Base-by-base conservation (phyloP, 2,888 invertebrate genomes). In the Temnothorax rugatulus region DNA sequence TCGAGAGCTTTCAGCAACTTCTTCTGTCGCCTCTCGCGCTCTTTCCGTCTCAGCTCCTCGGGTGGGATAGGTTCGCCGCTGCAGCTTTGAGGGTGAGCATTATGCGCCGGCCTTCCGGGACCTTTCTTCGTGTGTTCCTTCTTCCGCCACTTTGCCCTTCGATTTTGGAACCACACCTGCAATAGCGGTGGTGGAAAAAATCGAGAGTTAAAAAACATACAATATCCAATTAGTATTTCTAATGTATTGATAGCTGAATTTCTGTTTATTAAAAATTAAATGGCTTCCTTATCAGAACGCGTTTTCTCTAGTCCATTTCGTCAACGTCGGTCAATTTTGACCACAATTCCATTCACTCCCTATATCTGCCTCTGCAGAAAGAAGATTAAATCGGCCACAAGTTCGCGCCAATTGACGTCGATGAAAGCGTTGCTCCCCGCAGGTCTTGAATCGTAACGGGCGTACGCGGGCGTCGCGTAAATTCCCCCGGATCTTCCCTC, bases 111-210 rank as follows among this genome's bases (percentile, higher is more conserved):
- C 95, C 99, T 97, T 0, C 99, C 99, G 0, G 99, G 99, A 25
- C 99, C 99, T 95, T 99, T 99, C 95, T 99, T 99, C 84, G 99
- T 99, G 95, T 99, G 99, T 95, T 99, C 99, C 95, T 99, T 99
- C 96, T 99, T 99, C 87, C 99, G 97, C 99, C 99, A 99, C 95
- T 99, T 99, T 74, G 99, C 99, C 86, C 99, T 96, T 52, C 99
- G 97, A 96, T 99, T 99, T 96, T 99, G 99, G 96, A 99, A 99
- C 99, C 99, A 99, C 87, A 99, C 99, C 99, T 99, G 97, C 21
- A 95, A 95, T 13, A 75, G 73, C 29, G 21, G 59, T 1, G 54
- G 18, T 34, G 29, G 0, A 34, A 34, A 34, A 34, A 34, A 34
- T 8, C 52, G 8, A 15, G n/a, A 44, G 4, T 76, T 64, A 13